Evolutionary conservation across 53 echinoderm and acorn worm species (phyloP).

Genomic region (Crossaster papposus): DNA sequence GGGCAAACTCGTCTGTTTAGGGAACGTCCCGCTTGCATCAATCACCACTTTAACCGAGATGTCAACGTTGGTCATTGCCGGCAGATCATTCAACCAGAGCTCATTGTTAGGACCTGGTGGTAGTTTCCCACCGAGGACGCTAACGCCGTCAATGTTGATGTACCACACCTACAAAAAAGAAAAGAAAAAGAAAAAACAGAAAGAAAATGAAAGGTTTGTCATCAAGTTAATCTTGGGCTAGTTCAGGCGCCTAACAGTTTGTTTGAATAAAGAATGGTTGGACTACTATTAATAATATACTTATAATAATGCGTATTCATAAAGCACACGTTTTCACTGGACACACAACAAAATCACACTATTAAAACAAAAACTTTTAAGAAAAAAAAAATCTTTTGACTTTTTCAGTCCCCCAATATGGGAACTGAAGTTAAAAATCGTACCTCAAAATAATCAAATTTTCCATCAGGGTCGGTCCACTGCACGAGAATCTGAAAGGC

Average conservation of each 20-base stretch:
- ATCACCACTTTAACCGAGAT: constrained; percentile 21
- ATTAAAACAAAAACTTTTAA: background rate
- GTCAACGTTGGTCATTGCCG: constrained; percentile 3
- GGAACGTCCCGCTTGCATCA: background rate
- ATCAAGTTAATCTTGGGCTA: background rate
- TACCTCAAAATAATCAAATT: constrained; percentile 46
- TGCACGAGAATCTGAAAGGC: background rate
- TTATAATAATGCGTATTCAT: too few species aligned
- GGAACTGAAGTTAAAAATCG: background rate
- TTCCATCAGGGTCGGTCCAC: constrained; percentile 26
- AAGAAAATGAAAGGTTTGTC: too few species aligned
- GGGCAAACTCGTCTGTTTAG: constrained; percentile 8
- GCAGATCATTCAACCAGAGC: constrained; percentile 1
- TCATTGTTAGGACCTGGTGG: constrained; percentile 28
- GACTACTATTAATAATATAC: too few species aligned
- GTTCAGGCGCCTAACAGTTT: background rate
- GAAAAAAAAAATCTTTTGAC: background rate
- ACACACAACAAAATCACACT: too few species aligned
- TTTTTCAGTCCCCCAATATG: background rate
- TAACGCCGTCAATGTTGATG: constrained; percentile 24
- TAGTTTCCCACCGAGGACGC: constrained; percentile 21
- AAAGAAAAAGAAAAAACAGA: too few species aligned
- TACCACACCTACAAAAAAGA: constrained; percentile 51
- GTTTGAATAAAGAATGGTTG: too few species aligned
- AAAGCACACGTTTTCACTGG: too few species aligned